Base-by-base conservation (phyloP, 2,797 vertebrate species). In the Centropyge bicolor region DNA sequence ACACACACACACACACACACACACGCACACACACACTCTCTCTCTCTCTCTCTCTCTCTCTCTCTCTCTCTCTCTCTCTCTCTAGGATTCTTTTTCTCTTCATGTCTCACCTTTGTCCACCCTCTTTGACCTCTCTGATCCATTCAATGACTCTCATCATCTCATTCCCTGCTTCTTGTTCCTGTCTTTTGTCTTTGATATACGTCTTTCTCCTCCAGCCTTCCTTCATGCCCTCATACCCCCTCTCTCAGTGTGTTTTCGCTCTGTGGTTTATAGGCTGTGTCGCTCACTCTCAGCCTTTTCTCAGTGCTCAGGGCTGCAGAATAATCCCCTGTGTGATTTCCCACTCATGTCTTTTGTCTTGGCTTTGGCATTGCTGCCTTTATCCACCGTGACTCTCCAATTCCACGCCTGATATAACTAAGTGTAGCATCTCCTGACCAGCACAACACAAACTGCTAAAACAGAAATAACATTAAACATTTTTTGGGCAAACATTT, bases 281-380 rank as follows among this genome's bases (percentile, higher is more conserved):
- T 64, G 46, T 83, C 11, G 40, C 61, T 19, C 52, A 5, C 10
- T 80, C 72, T 82, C 54, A 8, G 45, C 68, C 74, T 75, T 87
- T 86, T 83, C 78, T 77, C 46, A 68, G 70, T 61, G 76, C 76
- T 89, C 76, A 80, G 82, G 74, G 61, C 71, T 78, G 85, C 83
- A 88, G 86, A 84, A 87, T 92, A 88, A 89, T 91, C 82, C 85
- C 76, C 60, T 55, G 54, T 85, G 84, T 79, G 88, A 88, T 84
- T 90, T 86, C 82, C 65, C 66, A 67, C 78, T 86, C 74, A 74
- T 62, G 63, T 68, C 41, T 79, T 85, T 91, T 83, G 78, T 80
- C 64, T 83, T 77, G 78, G 82, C 62, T 76, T 86, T 82, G 77
- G 70, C 73, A 72, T 41, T 63, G 35, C 63, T 70, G 65, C 45